phyloP scores from a whole-genome alignment of 2,113 vertebrate species.

The Bostrychus sinensis region DNA sequence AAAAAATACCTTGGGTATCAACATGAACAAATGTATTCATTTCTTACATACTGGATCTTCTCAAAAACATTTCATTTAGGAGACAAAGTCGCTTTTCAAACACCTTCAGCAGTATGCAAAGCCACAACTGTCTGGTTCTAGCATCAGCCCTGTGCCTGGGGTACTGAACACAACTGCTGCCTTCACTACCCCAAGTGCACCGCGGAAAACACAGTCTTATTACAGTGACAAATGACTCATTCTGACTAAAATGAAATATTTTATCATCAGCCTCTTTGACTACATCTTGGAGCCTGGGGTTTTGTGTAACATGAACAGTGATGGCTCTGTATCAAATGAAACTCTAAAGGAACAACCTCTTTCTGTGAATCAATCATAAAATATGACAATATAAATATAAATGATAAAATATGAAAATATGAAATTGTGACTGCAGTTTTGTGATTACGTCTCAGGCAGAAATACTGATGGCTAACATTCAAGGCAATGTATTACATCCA shows the following conservation, averaged over 20 bases:
- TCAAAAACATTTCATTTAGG: no score
- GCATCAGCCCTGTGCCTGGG: not conserved
- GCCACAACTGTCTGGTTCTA: not conserved
- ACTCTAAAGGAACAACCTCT: not conserved
- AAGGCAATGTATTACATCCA: conserved; percentile 1
- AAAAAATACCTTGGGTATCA: no score
- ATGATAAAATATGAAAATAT: no score
- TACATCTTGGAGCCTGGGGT: not conserved
- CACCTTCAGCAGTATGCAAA: no score
- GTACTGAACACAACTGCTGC: not conserved
- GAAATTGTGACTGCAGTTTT: not conserved
- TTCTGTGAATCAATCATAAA: not conserved
- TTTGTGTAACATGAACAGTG: not conserved
- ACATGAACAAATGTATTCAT: no score
- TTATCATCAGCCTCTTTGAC: not conserved
- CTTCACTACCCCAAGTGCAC: conserved; percentile 2
- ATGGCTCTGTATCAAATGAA: not conserved
- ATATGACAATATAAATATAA: no score
- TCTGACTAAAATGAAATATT: not conserved
- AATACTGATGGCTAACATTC: not conserved
- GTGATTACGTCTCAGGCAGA: not conserved
- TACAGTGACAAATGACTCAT: conserved; percentile 1
- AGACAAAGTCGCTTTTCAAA: no score
- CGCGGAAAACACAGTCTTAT: not conserved
- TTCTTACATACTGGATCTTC: no score